These are phyloP conservation scores for Tragelaphus buxtoni DNA, from an alignment of 2,113 vertebrate genomes.

Conservation along the genomic window DNA sequence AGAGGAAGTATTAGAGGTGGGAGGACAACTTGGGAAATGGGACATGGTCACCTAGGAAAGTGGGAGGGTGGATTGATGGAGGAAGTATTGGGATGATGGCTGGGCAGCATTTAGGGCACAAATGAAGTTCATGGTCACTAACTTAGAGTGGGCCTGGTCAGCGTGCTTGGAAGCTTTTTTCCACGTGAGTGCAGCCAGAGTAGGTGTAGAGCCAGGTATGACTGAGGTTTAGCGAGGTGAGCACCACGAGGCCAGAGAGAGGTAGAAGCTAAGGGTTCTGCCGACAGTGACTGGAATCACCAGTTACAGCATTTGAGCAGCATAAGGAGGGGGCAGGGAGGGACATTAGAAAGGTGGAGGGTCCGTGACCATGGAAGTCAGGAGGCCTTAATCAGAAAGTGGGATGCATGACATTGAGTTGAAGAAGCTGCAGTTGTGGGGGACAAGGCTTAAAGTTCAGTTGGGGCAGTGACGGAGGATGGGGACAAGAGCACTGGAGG, in stretches of 20 bases:
- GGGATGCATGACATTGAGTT: neutral
- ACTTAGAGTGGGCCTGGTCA: neutral
- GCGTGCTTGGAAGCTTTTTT: neutral
- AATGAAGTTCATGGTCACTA: neutral
- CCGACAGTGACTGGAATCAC: neutral
- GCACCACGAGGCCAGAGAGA: neutral
- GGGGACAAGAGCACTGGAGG: neutral
- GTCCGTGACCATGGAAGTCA: neutral
- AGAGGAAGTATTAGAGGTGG: neutral
- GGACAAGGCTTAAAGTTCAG: neutral
- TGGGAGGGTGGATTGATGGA: neutral
- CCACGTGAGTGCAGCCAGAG: neutral
- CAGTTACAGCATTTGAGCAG: neutral
- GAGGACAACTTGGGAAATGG: neutral
- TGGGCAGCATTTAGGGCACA: neutral
- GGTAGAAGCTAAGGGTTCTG: neutral
- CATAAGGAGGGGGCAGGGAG: neutral
- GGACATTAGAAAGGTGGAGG: neutral
- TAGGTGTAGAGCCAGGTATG: neutral
- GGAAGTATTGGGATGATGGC: neutral
- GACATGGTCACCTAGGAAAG: neutral
- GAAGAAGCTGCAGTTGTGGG: neutral
- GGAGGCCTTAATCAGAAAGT: neutral
- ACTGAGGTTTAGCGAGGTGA: neutral
- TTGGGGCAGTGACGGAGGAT: neutral